Evolutionary conservation across 2,797 vertebrate species (phyloP), one percentile per base, ranked within the genome.

Genomic region (Neoniphon sammara): DNA sequence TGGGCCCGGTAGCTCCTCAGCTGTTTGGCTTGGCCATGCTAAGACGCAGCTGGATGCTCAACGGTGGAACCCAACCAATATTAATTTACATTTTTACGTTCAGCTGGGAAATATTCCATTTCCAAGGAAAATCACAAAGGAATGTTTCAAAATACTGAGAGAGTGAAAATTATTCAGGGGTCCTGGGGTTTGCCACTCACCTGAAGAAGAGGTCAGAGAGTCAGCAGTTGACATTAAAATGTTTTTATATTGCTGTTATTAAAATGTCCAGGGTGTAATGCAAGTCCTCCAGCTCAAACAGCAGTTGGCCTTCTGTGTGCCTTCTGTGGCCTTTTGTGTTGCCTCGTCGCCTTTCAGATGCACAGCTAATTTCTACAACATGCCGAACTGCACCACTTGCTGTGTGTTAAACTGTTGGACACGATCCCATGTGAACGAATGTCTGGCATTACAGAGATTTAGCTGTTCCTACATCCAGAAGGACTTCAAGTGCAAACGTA

Each of bases 11-110:
- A 89, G 87, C 85, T 77, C 63, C 83, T 78, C 75, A n/a, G 75
- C 79, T 88, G 88, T 91, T 92, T 90, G 73, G 25, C 58, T 92
- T 91, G 89, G 91, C 91, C 8, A 12, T 31, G 17, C 66, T 12
- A 5, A 68, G 62, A 67, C 68, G 54, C 86, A 88, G 85, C 88
- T 89, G 85, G 74, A 2, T 55, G 46, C 73, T 59, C 39, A 23
- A 18, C 8, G 27, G 60, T 84, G 84, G 74, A 89, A 83, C 82
- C 60, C 57, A 58, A 88, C 72, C 77, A 67, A 76, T 77, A 75
- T 80, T 77, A 46, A 86, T 85, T 70, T 58, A 73, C 52, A 44
- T 71, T 86, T 85, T 60, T 81, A 44, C 34, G 59, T 81, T 84
- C 78, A 70, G 39, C 52, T 57, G 83, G 86, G 86, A 77, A 87